phyloP scores from a whole-genome alignment of 2,888 invertebrate genomes.

The Lithophane leautieri region DNA sequence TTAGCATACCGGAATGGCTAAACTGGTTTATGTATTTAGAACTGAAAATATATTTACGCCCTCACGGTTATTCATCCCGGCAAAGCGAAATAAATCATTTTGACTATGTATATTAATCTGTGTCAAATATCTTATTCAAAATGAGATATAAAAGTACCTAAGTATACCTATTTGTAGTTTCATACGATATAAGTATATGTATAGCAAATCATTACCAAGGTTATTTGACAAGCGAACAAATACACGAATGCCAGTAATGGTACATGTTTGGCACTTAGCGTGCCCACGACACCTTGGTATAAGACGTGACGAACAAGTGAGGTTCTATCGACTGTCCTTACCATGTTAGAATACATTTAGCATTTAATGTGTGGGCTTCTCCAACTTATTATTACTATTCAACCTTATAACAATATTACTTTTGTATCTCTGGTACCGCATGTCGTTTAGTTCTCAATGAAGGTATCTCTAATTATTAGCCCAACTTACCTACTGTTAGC shows the following conservation, averaged over 20 bases:
- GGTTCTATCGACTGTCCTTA: slow-evolving; percentile 40
- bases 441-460: background rate
- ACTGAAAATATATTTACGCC: background rate
- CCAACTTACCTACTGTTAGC: too few species aligned
- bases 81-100: background rate
- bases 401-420: background rate
- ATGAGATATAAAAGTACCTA: background rate
- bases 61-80: background rate
- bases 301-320: slow-evolving; percentile 42
- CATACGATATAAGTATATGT: slow-evolving; percentile 14
- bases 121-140: slow-evolving; percentile 6
- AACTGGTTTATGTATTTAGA: background rate
- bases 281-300: slow-evolving; percentile 40
- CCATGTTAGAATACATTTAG: slow-evolving; percentile 34
- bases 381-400: slow-evolving; percentile 9
- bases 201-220: slow-evolving; percentile 40
- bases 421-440: background rate
- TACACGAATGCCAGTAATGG: slow-evolving; percentile 24
- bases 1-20: too few species aligned
- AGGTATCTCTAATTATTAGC: background rate
- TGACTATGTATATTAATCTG: background rate
- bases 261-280: slow-evolving; percentile 51
- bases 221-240: slow-evolving; percentile 28
- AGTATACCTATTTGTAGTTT: slow-evolving; percentile 2
- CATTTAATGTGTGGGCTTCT: slow-evolving; percentile 48